Conservation (phyloP, 2,888 invertebrate genomes). For the Cryptosula pallasiana region DNA sequence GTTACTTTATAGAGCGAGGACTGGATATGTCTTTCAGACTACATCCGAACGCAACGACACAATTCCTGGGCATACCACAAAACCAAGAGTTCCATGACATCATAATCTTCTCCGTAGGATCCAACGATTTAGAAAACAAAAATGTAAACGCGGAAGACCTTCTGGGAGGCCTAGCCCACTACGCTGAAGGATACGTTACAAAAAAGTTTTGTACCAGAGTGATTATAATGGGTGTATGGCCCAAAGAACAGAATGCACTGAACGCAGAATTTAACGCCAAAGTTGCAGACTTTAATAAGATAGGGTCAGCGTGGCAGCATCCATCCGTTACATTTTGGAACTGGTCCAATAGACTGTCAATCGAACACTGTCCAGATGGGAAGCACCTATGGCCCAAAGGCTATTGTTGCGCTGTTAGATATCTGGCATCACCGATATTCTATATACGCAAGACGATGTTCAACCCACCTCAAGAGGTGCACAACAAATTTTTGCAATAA, state of each 20-base stretch:
- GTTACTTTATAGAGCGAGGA: background rate
- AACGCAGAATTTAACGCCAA: background rate
- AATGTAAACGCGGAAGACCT: background rate
- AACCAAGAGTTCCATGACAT: background rate
- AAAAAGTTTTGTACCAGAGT: background rate
- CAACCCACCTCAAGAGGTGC: too few relatives aligned
- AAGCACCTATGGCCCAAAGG: background rate
- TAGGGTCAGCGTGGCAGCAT: background rate
- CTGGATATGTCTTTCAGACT: background rate
- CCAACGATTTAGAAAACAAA: background rate
- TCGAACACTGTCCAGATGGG: background rate
- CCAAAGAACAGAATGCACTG: background rate
- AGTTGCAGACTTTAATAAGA: background rate
- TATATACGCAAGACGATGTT: background rate
- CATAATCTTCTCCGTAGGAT: background rate
- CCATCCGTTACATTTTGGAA: background rate
- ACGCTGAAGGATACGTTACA: background rate
- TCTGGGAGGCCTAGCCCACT: background rate
- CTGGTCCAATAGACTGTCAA: background rate
- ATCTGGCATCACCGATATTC: background rate
- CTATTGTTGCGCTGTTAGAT: background rate
- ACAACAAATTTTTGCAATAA: too few relatives aligned
- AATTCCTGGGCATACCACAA: background rate
- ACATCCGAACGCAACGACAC: background rate
- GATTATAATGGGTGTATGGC: background rate